These are phyloP conservation scores for Danionella dracula DNA, from an alignment of 2,797 vertebrate species.

Conservation along the genomic window DNA sequence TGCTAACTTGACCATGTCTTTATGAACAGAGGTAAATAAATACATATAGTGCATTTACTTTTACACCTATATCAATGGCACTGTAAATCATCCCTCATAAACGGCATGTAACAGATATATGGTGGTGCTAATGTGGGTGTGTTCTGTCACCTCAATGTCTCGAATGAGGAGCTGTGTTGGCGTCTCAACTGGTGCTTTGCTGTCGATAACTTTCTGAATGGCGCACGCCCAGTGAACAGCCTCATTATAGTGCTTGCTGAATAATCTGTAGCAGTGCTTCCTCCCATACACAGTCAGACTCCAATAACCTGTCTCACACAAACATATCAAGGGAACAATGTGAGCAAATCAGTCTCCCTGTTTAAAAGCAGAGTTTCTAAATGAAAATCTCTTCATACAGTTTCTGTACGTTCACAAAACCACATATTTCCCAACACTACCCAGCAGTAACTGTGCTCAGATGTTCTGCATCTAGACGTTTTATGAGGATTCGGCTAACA, in stretches of 20 bases:
- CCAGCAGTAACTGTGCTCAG: constrained; percentile 6
- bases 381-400: neutral
- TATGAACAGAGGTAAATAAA: too few relatives aligned
- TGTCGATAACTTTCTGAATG: constrained; percentile 87
- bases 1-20: too few relatives aligned
- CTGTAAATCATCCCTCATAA: neutral
- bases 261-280: constrained; percentile 87
- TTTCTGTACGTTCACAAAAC: neutral
- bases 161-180: constrained; percentile 92
- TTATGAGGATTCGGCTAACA: constrained; percentile 1
- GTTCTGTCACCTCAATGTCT: constrained; percentile 80
- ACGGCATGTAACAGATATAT: too few relatives aligned
- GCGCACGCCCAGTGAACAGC: constrained; percentile 89
- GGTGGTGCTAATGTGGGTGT: constrained; percentile 1
- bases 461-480: constrained; percentile 1
- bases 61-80: too few relatives aligned
- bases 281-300: constrained; percentile 88
- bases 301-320: constrained; percentile 81
- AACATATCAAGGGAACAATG: neutral
- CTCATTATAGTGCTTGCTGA: constrained; percentile 87
- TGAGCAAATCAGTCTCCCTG: neutral
- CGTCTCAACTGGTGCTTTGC: constrained; percentile 87
- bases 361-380: neutral
- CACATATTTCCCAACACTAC: neutral
- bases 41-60: too few relatives aligned